A percentile compares a stretch with the other conserved stretches of the same genome.
These are phyloP conservation scores for Anthopleura xanthogrammica DNA, from an alignment of 92 coral and sea anemone species.

Conservation along the genomic window DNA sequence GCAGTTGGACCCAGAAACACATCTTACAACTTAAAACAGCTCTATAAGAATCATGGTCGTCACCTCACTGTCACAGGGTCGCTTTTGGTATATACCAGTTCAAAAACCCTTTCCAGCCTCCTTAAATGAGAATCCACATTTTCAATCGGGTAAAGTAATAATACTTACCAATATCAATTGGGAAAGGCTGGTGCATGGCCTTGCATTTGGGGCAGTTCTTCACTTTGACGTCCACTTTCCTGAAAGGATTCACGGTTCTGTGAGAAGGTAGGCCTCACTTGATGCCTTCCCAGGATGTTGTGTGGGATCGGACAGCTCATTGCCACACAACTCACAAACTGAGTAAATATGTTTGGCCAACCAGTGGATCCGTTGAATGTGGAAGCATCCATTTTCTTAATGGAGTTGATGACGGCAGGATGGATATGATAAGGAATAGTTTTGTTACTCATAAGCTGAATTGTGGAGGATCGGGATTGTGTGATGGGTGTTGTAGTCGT, in stretches of 20 bases:
- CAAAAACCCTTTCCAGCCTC: too few species aligned
- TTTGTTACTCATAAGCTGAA: too few species aligned
- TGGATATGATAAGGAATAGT: constrained; percentile 20
- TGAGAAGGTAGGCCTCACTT: not conserved
- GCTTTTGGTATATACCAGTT: too few species aligned
- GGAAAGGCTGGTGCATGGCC: constrained; percentile 41
- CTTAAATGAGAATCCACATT: not conserved
- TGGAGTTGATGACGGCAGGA: not conserved
- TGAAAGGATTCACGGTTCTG: constrained; percentile 19
- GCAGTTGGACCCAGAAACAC: too few species aligned
- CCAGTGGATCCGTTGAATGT: not conserved
- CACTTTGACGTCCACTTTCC: constrained; percentile 7
- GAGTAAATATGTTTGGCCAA: constrained; percentile 15
- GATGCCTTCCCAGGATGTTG: constrained; percentile 27
- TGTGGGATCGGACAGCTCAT: constrained; percentile 1
- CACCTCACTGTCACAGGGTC: too few species aligned
- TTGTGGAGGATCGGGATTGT: too few species aligned
- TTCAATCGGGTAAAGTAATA: not conserved
- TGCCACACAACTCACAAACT: constrained; percentile 4
- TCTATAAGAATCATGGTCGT: too few species aligned
- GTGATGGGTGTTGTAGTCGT: too few species aligned
- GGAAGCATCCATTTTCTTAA: constrained; percentile 7
- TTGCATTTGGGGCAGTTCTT: constrained; percentile 35
- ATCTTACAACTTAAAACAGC: too few species aligned
- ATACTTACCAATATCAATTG: constrained; percentile 26